These are phyloP conservation scores for Prionailurus viverrinus DNA, from an alignment of 2,113 vertebrate species.

Conservation along the genomic window DNA sequence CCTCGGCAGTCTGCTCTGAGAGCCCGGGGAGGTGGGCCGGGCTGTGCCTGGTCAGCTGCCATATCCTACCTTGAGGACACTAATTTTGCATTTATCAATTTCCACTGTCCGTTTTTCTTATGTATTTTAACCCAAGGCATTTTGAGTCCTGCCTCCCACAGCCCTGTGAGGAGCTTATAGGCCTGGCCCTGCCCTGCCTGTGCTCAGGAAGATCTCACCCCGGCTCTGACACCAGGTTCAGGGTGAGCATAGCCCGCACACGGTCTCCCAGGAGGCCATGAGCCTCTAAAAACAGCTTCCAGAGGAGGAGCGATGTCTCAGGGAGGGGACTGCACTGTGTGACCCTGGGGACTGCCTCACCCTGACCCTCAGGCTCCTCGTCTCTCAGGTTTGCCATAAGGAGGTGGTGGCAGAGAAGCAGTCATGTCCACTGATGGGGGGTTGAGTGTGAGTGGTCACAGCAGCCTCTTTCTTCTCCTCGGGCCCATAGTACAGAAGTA, in stretches of 20 bases:
- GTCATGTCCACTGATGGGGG: background rate
- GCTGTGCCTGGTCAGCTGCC: background rate
- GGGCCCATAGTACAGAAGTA: background rate
- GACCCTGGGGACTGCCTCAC: accelerated
- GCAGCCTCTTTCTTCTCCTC: background rate
- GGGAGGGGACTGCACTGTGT: background rate
- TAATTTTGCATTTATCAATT: background rate
- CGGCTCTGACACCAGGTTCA: background rate
- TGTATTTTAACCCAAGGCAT: background rate
- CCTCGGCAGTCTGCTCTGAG: background rate
- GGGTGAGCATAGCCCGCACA: background rate
- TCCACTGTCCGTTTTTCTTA: background rate
- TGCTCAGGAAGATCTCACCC: background rate
- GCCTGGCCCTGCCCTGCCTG: background rate
- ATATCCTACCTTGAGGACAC: background rate
- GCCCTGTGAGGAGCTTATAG: background rate
- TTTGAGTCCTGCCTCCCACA: no score
- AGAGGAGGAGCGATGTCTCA: no score
- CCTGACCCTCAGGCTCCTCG: background rate
- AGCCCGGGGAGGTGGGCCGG: background rate
- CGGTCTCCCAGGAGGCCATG: background rate
- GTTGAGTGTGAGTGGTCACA: accelerated
- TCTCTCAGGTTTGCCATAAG: no score
- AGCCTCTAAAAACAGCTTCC: background rate
- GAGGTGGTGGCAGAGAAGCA: background rate